Percentiles rank a stretch among this genome's conserved stretches.
phyloP scores from a whole-genome alignment of 2,113 vertebrate species.

The Larimichthys crocea region DNA sequence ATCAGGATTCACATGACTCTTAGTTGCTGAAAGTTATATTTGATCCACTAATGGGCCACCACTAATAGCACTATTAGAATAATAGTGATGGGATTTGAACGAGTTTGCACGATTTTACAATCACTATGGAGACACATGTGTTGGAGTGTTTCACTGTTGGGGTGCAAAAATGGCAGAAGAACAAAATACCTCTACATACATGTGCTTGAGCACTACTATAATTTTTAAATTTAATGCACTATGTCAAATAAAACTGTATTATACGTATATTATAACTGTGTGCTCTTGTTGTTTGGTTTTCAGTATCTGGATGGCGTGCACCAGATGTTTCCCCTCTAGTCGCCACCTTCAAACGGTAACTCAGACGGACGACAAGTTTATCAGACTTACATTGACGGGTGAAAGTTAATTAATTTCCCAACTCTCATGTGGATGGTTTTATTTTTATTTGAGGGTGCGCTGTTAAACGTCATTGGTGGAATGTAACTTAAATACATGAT shows the following conservation, averaged over 20 bases:
- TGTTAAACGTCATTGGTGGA: background rate
- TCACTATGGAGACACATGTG: background rate
- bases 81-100: no score
- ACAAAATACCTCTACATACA: background rate
- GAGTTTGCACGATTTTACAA: no score
- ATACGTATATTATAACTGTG: no score
- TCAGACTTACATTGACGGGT: background rate
- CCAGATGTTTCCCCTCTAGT: slow-evolving; percentile 47
- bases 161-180: background rate
- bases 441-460: no score
- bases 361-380: background rate
- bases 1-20: background rate
- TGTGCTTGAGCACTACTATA: background rate
- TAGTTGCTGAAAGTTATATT: background rate
- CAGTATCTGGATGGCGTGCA: slow-evolving; percentile 53
- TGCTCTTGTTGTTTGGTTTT: background rate
- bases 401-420: no score
- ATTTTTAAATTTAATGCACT: background rate
- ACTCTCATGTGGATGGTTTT: background rate
- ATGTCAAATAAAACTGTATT: background rate
- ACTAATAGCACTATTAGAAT: background rate
- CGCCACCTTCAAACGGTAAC: slow-evolving; percentile 69
- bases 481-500: no score
- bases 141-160: background rate
- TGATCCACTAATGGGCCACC: background rate